Evolutionary conservation across 2,113 vertebrate species (phyloP).

Genomic region (Corydoras maculifer): DNA sequence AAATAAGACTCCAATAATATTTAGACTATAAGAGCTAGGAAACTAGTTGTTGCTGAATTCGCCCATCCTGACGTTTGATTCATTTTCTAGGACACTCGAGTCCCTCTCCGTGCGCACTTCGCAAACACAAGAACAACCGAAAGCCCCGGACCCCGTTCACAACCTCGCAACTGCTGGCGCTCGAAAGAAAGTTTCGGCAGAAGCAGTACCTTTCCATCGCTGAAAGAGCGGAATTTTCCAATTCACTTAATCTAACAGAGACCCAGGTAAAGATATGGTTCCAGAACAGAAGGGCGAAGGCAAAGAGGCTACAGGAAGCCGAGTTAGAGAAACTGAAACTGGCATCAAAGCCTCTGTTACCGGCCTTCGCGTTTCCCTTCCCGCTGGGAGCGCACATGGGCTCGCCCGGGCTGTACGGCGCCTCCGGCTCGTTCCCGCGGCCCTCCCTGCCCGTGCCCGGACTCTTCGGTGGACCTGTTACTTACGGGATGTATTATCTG

Average conservation of each 20-base stretch:
- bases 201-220: constrained; percentile 61
- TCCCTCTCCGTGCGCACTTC: constrained; percentile 45
- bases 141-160: constrained; percentile 64
- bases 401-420: constrained; percentile 46
- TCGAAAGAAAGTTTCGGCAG: constrained; percentile 63
- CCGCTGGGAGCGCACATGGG: constrained; percentile 49
- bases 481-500: constrained; percentile 63
- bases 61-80: neutral
- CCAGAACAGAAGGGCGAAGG: constrained; percentile 65
- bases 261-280: constrained; percentile 70
- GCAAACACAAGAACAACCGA: constrained; percentile 66
- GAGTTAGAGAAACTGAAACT: constrained; percentile 63
- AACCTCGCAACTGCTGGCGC: constrained; percentile 58
- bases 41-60: no score
- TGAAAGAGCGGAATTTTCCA: constrained; percentile 58
- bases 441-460: constrained; percentile 49
- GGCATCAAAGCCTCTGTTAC: constrained; percentile 58
- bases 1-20: no score
- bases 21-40: no score
- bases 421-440: constrained; percentile 48
- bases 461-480: constrained; percentile 55
- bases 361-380: constrained; percentile 58
- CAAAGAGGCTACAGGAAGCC: constrained; percentile 63
- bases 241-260: constrained; percentile 60
- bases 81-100: constrained; percentile 52